These are phyloP conservation scores for Euzophera pinguis DNA, from an alignment of 2,888 invertebrate species.

Conservation along the genomic window DNA sequence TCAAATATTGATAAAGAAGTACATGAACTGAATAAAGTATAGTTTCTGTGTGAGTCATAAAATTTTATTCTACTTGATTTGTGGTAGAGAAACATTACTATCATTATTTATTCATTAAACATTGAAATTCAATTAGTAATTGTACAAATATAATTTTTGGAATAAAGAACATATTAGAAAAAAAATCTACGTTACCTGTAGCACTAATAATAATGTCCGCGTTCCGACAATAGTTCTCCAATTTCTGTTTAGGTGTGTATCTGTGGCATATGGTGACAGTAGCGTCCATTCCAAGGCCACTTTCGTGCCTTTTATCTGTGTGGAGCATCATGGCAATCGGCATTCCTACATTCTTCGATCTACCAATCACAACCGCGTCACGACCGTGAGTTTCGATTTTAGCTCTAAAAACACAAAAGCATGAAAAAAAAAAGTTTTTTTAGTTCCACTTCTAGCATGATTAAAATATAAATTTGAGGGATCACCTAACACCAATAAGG, in stretches of 20 bases:
- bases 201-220: conserved; percentile 90
- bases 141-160: too few relatives aligned
- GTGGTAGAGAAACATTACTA: too few relatives aligned
- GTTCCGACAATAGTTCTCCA: conserved; percentile 83
- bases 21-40: too few relatives aligned
- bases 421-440: background rate
- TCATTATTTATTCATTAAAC: too few relatives aligned
- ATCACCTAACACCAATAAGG: too few relatives aligned
- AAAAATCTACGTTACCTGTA: conserved; percentile 70
- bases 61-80: too few relatives aligned
- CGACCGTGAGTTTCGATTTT: conserved; percentile 89
- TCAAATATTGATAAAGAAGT: too few relatives aligned
- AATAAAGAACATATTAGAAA: too few relatives aligned
- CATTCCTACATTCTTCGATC: conserved; percentile 95
- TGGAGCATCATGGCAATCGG: conserved; percentile 93
- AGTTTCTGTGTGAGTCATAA: too few relatives aligned
- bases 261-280: conserved; percentile 95
- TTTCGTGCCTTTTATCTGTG: conserved; percentile 85
- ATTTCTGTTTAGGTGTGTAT: conserved; percentile 88
- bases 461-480: background rate
- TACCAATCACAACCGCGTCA: conserved; percentile 92
- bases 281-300: conserved; percentile 86
- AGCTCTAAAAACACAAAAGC: conserved; percentile 38
- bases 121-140: too few relatives aligned
- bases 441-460: too few relatives aligned